A percentile compares a stretch with the other conserved stretches of the same genome.
Evolutionary conservation across 2,113 vertebrate species (phyloP).

Genomic region (Nasalis larvatus): DNA sequence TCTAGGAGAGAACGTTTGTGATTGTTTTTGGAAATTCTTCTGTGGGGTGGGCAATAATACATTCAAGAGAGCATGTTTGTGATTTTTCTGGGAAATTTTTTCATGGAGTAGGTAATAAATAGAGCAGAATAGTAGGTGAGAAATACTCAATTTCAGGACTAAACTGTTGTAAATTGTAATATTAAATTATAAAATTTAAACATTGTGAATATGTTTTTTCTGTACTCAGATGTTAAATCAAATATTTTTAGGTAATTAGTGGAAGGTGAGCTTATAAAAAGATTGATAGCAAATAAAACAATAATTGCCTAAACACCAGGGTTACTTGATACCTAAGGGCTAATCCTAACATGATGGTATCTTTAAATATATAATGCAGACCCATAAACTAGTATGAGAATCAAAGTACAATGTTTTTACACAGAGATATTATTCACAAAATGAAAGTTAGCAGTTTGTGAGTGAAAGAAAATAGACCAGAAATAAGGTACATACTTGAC

Average conservation of each 20-base stretch:
- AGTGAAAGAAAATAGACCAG: not conserved
- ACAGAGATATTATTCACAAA: not conserved
- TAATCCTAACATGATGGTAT: not conserved
- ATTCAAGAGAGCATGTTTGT: not conserved
- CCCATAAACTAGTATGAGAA: not conserved
- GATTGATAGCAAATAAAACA: conserved; percentile 1
- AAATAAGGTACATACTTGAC: not conserved
- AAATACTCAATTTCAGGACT: not conserved
- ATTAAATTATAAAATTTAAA: not conserved
- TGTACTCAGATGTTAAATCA: not conserved
- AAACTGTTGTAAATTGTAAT: not conserved
- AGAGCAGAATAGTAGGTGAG: not conserved
- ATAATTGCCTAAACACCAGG: not conserved
- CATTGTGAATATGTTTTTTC: not conserved
- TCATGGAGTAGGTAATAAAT: not conserved
- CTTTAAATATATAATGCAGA: not conserved
- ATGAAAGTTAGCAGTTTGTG: not conserved
- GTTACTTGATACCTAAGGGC: not conserved
- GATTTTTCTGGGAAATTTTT: not conserved
- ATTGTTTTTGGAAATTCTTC: not conserved
- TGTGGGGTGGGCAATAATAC: not conserved
- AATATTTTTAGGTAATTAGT: not conserved
- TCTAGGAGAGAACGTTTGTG: not conserved
- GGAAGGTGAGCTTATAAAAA: not conserved
- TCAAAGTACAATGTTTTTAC: not conserved